Base-by-base conservation (phyloP, 2,113 vertebrate genomes). In the Lota lota region DNA sequence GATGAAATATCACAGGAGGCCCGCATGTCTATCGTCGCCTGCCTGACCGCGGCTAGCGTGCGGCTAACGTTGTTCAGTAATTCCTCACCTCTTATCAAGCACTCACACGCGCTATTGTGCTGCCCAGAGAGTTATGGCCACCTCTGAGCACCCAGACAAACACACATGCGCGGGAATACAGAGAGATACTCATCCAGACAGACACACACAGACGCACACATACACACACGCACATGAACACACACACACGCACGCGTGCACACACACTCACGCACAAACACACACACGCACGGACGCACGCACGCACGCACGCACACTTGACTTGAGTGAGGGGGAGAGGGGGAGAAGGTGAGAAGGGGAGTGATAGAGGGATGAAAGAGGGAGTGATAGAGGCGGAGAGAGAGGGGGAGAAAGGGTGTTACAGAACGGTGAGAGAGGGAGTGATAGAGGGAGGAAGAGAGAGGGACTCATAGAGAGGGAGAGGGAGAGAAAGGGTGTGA, bases 71-170 rank as follows among this genome's bases (percentile, higher is more conserved):
- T 80, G 83, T 85, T 79, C 80, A 67, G 72, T 83, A 67, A 83
- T 83, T 79, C 79, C 70, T 79, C 86, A 80, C 78, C 80, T 76
- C 86, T 89, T 90, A 88, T 89, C 88, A 61, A 70, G 12, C 6
- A 28, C 75, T 79, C 78, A 78, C 87, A 84, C 63, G 74, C 87
- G 83, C 80, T 79, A 81, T 78, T 84, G 85, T 72, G 70, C 62
- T 67, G 40, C 6, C 40, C 70, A 69, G 62, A 72, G 76, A 76
- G 76, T 75, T 53, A 74, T 64, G 68, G 81, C 68, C 58, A 11
- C 64, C 72, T 22, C 72, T n/a, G 69, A 81, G 78, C 74, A 73
- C 73, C 72, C 65, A 63, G 17, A 15, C 79, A 81, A 66, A 68
- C 1, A 61, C n/a, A 22, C 28, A 50, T 16, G 50, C 22, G 17